Evolutionary conservation across 2,113 vertebrate species (phyloP), one percentile per base, ranked within the genome.

Genomic region (Rhadina sibilatrix): DNA sequence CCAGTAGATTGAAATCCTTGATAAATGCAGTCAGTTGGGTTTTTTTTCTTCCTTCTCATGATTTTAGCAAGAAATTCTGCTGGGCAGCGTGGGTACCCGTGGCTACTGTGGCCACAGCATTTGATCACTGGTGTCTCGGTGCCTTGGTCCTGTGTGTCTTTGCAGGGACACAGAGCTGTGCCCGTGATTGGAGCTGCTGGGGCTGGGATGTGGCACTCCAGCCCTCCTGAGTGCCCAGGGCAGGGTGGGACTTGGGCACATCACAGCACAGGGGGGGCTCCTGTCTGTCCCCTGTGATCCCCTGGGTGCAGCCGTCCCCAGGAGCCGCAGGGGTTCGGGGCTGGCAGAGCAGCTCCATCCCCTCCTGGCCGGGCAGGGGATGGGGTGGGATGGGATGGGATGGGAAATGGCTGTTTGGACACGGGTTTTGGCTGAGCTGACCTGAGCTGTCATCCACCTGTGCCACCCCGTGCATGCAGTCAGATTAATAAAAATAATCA

Each of bases 291-390:
- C 12, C n/a, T 4, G 1, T 0, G 7, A 13, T 17, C 11, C n/a
- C 57, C 33, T 2, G 74, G 79, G 16, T 46, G 74, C 35, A 33
- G 54, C 61, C 0, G 0, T 6, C 31, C 27, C 44, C 18, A 0
- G 0, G 40, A 33, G 54, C 31, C 12, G 3, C 1, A 0, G 2
- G 19, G 30, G 24, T 5, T 11, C 1, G 0, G 33, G 25, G 27
- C 12, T 15, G 47, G 56, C 5, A 2, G 20, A 16, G 21, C 30
- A 17, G 42, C 40, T 65, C 47, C 20, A 14, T 56, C 33, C 54
- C n/a, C 0, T 9, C 59, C 52, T 20, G 46, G 46, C 46, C 5
- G 47, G 22, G 23, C 23, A 25, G 40, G 0, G 1, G 37, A 13
- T 0, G 0, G 11, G 47, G 46, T 28, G n/a, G 24, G 31, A 44